Conservation (phyloP, 2,797 vertebrate genomes). For the Petrocephalus sullivani region DNA sequence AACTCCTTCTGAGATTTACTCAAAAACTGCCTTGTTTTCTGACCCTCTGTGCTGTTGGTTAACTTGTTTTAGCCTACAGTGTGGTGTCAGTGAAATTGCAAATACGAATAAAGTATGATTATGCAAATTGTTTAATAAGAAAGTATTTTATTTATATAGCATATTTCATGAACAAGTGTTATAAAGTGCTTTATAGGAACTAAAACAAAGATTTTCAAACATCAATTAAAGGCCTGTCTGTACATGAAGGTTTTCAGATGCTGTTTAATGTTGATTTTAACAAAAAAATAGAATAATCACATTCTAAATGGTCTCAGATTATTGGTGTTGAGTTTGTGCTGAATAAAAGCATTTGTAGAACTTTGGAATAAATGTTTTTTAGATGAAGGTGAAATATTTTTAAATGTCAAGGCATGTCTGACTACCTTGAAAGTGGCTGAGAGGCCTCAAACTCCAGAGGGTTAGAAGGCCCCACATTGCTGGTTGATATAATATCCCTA, state of each 20-base stretch:
- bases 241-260: not conserved
- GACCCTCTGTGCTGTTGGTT: not conserved
- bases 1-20: not conserved
- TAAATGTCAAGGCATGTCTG: no score
- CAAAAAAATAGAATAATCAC: no score
- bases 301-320: no score
- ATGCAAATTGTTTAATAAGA: not conserved
- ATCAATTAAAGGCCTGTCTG: not conserved
- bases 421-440: no score
- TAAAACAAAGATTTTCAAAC: not conserved
- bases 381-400: no score
- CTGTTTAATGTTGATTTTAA: not conserved
- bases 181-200: not conserved
- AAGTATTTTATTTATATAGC: not conserved
- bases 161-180: not conserved
- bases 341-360: no score
- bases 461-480: not conserved
- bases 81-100: not conserved
- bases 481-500: not conserved
- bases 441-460: no score
- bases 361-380: no score
- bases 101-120: not conserved
- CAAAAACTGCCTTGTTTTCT: not conserved
- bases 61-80: not conserved
- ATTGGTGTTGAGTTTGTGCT: no score